Evolutionary conservation across 2,113 vertebrate genomes (phyloP), one percentile per base, ranked within the genome.

Genomic region (Thryonomys swinderianus): DNA sequence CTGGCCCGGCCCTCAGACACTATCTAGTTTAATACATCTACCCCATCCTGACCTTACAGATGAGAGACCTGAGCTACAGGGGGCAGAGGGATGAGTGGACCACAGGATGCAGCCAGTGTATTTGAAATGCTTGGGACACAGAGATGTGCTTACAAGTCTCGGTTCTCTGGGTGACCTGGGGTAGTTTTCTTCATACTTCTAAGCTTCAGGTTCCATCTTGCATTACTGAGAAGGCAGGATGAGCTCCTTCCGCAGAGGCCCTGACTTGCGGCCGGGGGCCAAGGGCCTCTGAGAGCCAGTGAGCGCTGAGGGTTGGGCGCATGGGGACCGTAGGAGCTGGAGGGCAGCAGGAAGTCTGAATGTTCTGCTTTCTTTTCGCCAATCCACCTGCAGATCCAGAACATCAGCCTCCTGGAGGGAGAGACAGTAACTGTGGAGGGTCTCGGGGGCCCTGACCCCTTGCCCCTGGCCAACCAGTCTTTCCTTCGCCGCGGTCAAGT

Each of bases 401-500:
- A 99, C 85, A 99, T 99, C 97, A 99, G 99, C 97, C 98, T 99
- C 42, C 97, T 45, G 0, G 99, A 99, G 27, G 99, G 99, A 10
- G 99, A 99, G 96, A 98, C 96, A 0, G 96, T 99, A 95, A 98
- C 98, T 0, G 98, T 99, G 96, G 99, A 99, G 98, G 99, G 99
- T 3, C 34, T 98, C 0, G 99, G 99, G 1, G 98, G 98, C 0
- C 86, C 98, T 40, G 99, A 99, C 94, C 99, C 99, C 21, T 95
- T 98, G 34, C 98, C 99, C n/a, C 97, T 99, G 98, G 99, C 99
- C 97, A 99, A 99, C 1, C 99, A 99, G 97, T 99, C 99, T 91
- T 99, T 99, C 97, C 98, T 99, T 93, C 98, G 99, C 97, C 99
- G 98, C 81, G 99, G 99, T 25, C 98, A 99, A 96, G 99, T 99